Evolutionary conservation across 2,888 invertebrate genomes (phyloP), one percentile per base, ranked within the genome.

Genomic region (Lycaena phlaeas): DNA sequence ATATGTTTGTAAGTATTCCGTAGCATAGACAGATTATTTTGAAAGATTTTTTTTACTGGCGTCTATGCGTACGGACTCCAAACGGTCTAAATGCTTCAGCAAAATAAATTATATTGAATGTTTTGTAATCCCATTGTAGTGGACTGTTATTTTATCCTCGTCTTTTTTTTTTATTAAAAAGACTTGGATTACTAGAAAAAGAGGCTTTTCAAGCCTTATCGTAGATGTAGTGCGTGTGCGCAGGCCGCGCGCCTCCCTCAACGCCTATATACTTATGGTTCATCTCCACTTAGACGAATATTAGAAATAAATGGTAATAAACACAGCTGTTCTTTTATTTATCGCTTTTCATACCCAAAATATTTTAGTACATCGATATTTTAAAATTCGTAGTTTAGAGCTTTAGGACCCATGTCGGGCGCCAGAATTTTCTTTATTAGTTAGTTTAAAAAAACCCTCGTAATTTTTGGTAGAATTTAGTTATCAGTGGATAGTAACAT

Each of bases 321-420:
- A 79, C 76, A 78, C 75, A 74, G 77, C 72, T 63, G 81, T 66
- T 79, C 69, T 82, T 82, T 82, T 75, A 82, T 81, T 82, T 81
- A 70, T 70, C 72, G 81, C 81, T 82, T 82, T 59, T 57, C 47
- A 50, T 74, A 68, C 76, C 74, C 74, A 65, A 44, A 51, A 60
- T 68, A 68, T 56, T 64, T 67, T 59, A 64, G 52, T 57, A 45
- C 45, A 52, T 50, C 50, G 49, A 58, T 59, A 59, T 59, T 61
- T 59, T 57, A 60, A 59, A 59, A 61, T 47, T 52, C 41, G 70
- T 74, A 74, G 71, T 41, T 61, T 64, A 57, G 63, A 50, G 75
- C 76, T 74, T 78, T 55, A 58, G 53, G 68, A 49, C 61, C 75
- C 68, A 48, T 38, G 56, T 60, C 59, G 75, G 74, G 71, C 62